Evolutionary conservation across 2,113 vertebrate species (phyloP), one percentile per base, ranked within the genome.

Genomic region (Platysternon megacephalum): DNA sequence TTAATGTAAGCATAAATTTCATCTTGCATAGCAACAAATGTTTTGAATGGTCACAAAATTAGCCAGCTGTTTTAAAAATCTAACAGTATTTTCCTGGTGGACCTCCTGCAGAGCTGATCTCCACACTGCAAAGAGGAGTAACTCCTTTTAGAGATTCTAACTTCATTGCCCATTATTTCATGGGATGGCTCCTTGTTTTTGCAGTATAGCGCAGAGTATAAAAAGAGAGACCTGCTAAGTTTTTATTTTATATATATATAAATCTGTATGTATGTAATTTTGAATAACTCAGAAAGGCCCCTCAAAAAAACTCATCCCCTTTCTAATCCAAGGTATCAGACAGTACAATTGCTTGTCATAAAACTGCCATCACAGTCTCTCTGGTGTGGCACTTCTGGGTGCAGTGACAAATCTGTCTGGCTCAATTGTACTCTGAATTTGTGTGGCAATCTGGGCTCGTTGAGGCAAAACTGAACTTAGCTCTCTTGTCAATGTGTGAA

Each of bases 311-410:
- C 4, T 12, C n/a, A 16, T 2, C 82, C 19, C 78, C 84, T 96
- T 96, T 96, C 94, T 96, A 96, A 86, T 61, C 13, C 78, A 93
- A 95, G 86, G 96, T 97, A 96, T 93, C 91, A 91, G 86, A 93
- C 83, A 96, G 94, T 95, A 95, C 90, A 72, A 74, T 74, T 93
- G 83, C 90, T 56, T 95, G 84, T 95, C 95, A 93, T 80, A 86
- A 93, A 95, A 65, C 90, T 97, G 93, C 93, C 95, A 95, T 94
- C 94, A 81, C 95, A 92, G 61, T 46, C 80, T 89, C 72, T 93
- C 82, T 95, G 80, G 91, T 93, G 65, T 94, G 91, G 80, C 79
- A 87, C 14, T 65, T 48, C 78, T 89, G 51, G 32, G 86, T 93
- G 89, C 90, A 68, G 51, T 52, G 88, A 92, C 3, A 1, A 94